A percentile compares a stretch with the other conserved stretches of the same genome.
phyloP scores from a whole-genome alignment of 2,888 invertebrate genomes.

The Eupithecia subfuscata region DNA sequence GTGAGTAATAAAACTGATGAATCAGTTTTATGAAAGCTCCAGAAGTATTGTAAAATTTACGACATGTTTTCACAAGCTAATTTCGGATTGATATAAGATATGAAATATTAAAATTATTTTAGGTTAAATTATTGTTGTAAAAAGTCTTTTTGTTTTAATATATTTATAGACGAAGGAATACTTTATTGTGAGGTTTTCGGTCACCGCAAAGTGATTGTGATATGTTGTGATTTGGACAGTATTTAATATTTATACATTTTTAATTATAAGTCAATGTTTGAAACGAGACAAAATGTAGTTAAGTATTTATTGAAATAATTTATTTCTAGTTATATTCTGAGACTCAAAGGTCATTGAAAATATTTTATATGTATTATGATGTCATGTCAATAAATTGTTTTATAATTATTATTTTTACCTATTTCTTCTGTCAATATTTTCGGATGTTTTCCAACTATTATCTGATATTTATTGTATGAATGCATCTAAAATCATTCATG shows the following conservation, averaged over 20 bases:
- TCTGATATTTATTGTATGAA: neutral
- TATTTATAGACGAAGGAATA: neutral
- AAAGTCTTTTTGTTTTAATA: neutral
- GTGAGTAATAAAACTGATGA: too few relatives aligned
- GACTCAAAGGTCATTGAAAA: neutral
- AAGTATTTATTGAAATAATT: conserved; percentile 47
- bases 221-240: neutral
- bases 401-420: too few relatives aligned
- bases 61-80: too few relatives aligned
- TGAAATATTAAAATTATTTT: too few relatives aligned
- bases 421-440: too few relatives aligned
- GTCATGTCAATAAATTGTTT: too few relatives aligned
- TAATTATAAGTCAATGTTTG: neutral
- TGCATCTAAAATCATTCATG: neutral
- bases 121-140: too few relatives aligned
- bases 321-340: conserved; percentile 49
- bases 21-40: too few relatives aligned
- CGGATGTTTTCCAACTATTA: neutral
- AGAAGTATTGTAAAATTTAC: too few relatives aligned
- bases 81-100: neutral
- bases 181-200: neutral
- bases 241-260: conserved; percentile 1
- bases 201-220: neutral
- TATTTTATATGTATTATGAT: neutral
- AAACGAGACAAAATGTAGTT: neutral